These are phyloP conservation scores for Augochlorella aurata DNA, from an alignment of 2,888 invertebrate genomes.

Conservation along the genomic window DNA sequence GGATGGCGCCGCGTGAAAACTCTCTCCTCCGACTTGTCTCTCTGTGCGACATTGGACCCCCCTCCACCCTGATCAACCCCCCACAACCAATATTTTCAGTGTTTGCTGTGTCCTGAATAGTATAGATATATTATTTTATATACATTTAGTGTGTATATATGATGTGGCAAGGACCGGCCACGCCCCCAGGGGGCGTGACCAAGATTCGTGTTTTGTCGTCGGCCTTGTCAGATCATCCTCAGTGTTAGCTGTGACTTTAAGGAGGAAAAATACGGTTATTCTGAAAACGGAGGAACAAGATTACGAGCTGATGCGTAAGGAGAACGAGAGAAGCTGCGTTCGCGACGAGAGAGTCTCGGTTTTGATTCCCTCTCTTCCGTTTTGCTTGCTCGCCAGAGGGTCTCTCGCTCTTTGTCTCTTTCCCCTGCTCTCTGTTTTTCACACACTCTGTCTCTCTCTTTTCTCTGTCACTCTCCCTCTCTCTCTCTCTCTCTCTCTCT, in stretches of 20 bases:
- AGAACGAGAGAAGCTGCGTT: constrained; percentile 60
- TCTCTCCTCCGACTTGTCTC: constrained; percentile 56
- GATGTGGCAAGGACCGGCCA: constrained; percentile 77
- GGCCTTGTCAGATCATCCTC: constrained; percentile 76
- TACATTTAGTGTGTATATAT: constrained; percentile 69
- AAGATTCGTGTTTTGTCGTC: not conserved
- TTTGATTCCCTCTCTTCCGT: constrained; percentile 24
- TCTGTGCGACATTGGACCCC: constrained; percentile 67
- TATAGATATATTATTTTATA: constrained; percentile 75
- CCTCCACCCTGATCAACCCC: constrained; percentile 69
- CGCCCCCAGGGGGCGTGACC: constrained; percentile 22
- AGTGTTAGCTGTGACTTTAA: constrained; percentile 76
- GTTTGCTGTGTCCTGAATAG: constrained; percentile 80
- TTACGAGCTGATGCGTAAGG: constrained; percentile 22
- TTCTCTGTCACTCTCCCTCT: not conserved
- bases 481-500: constrained; percentile 12
- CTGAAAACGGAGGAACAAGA: not conserved
- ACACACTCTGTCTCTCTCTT: constrained; percentile 22
- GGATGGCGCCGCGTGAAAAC: constrained; percentile 39
- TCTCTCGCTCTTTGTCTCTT: constrained; percentile 3
- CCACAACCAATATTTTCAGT: constrained; percentile 74
- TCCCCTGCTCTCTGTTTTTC: not conserved
- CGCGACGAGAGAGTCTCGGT: constrained; percentile 52
- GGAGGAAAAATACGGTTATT: constrained; percentile 25
- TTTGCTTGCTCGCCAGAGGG: constrained; percentile 28